Percentiles rank a stretch among this genome's conserved stretches.
phyloP scores from a whole-genome alignment of 2,113 vertebrate genomes.

The Nansenia antarctica region DNA sequence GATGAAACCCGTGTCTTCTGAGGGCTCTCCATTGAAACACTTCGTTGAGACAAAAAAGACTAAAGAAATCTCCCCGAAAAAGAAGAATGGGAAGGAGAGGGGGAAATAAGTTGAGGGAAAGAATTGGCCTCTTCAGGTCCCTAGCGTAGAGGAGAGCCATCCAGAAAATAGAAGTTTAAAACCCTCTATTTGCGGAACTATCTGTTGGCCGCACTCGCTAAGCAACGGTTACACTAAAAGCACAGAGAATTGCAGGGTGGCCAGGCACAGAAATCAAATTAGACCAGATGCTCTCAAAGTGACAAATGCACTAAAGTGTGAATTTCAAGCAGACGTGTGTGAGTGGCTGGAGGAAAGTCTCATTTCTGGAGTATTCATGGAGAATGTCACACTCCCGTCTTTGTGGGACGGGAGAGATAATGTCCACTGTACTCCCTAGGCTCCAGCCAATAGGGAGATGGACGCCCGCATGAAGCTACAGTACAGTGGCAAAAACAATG shows the following conservation, averaged over 20 bases:
- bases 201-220: slow-evolving; percentile 73
- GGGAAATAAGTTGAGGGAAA: slow-evolving; percentile 7
- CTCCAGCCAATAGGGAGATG: no score
- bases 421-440: slow-evolving; percentile 25
- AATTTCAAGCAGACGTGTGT: slow-evolving; percentile 57
- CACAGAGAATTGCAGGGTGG: slow-evolving; percentile 65
- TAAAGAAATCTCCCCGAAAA: slow-evolving; percentile 15
- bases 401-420: slow-evolving; percentile 56
- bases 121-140: slow-evolving; percentile 28
- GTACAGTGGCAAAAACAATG: no score
- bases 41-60: slow-evolving; percentile 20
- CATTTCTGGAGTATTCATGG: slow-evolving; percentile 53
- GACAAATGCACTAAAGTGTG: slow-evolving; percentile 75
- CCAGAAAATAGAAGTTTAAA: slow-evolving; percentile 76
- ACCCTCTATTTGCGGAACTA: slow-evolving; percentile 79
- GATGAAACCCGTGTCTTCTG: no score
- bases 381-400: slow-evolving; percentile 62
- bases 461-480: no score
- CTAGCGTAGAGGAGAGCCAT: slow-evolving; percentile 24
- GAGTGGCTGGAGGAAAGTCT: slow-evolving; percentile 39
- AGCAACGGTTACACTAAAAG: slow-evolving; percentile 66
- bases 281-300: slow-evolving; percentile 70
- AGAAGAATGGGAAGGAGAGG: neutral
- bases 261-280: slow-evolving; percentile 78
- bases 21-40: slow-evolving; percentile 1